Evolutionary conservation across 2,888 invertebrate genomes (phyloP), one percentile per base, ranked within the genome.

Genomic region (Monoplex corrugatus): DNA sequence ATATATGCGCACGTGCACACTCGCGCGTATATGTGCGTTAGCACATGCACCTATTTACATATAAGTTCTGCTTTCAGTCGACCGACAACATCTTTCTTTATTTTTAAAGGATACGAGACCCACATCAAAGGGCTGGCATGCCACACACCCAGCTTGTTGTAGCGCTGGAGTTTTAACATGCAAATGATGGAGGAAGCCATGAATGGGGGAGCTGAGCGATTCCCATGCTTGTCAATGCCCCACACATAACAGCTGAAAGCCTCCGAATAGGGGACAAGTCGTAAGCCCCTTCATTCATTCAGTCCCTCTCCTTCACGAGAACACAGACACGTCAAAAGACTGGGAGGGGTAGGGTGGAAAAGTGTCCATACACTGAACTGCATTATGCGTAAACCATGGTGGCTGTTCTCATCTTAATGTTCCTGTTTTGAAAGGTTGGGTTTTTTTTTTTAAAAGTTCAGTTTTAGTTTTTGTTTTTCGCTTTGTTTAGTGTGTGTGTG

Each of bases 221-320:
- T 86, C 86, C 86, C 86, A 86, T 6, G 86, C 68, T 38, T 43
- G 86, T 86, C 86, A 86, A 86, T 63, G 86, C 68, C 57, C 23
- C 43, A 32, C 28, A 80, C 78, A 80, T 43, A 80, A 43, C 43
- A 80, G 40, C 8, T 45, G 32, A n/a, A 57, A 50, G 38, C 57
- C 84, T 45, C 35, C 57, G 84, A 84, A 84, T 84, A 84, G n/a
- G 84, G 35, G 45, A 84, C 84, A 84, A 57, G 84, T 28, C 23
- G 86, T 16, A 43, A 86, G 86, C 68, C 35, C 68, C 68, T 86
- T 86, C 50, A 38, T 84, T 57, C 84, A 84, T 84, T 50, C 84
- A 84, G 8, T 38, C 38, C 44, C 35, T 32, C 43, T 43, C n/a
- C 68, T 28, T 23, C 84, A 23, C 6, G 44, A 45, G n/a, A n/a